phyloP scores from a whole-genome alignment of 2,888 invertebrate genomes.

The Dryadula phaetusa region DNA sequence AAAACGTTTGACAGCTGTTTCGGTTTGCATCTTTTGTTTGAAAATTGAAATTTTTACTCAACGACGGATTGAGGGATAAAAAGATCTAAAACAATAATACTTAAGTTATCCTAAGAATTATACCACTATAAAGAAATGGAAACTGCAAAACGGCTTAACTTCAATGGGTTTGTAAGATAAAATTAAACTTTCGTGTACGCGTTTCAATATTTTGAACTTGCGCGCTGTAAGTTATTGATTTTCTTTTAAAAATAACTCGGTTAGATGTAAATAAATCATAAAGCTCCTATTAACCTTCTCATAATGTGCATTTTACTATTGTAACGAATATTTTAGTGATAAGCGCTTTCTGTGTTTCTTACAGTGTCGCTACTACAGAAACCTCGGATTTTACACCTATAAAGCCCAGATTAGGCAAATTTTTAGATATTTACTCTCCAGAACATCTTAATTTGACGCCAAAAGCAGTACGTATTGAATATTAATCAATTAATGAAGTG shows the following conservation, averaged over 20 bases:
- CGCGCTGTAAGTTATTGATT: constrained; percentile 82
- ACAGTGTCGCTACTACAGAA: constrained; percentile 51
- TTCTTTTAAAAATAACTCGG: constrained; percentile 78
- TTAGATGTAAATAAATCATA: constrained; percentile 83
- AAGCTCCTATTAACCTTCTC: constrained; percentile 61
- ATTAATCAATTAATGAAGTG: constrained; percentile 16
- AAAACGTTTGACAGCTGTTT: constrained; percentile 46
- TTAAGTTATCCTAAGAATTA: not conserved
- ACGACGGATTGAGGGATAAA: constrained; percentile 34
- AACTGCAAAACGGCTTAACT: constrained; percentile 51
- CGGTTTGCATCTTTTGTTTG: constrained; percentile 47
- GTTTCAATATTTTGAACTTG: constrained; percentile 70
- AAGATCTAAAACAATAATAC: not conserved
- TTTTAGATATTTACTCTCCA: constrained; percentile 78
- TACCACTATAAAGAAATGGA: constrained; percentile 56
- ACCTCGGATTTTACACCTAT: constrained; percentile 65
- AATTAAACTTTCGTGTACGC: constrained; percentile 36
- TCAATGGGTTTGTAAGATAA: constrained; percentile 59
- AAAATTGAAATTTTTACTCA: constrained; percentile 44
- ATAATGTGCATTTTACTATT: constrained; percentile 43
- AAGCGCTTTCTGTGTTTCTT: constrained; percentile 14
- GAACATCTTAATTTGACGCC: constrained; percentile 79
- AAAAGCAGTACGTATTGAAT: constrained; percentile 65
- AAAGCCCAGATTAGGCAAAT: constrained; percentile 72
- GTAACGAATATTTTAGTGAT: constrained; percentile 17